Base-by-base conservation (phyloP, 2,888 invertebrate species). In the Conus canariensis region DNA sequence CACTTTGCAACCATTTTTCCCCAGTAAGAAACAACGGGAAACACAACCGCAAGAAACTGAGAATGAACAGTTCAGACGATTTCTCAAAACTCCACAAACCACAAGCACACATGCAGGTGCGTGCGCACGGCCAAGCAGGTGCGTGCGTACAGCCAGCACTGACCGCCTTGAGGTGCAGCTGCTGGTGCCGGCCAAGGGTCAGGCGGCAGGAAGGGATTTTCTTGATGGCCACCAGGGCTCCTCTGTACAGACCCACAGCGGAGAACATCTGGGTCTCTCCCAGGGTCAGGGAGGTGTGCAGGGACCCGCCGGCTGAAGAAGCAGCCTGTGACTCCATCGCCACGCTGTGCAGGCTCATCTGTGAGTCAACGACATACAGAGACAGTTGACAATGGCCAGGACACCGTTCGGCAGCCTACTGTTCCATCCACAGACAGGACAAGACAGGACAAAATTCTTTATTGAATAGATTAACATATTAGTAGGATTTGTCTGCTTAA, bases 171-270 rank as follows among this genome's bases (percentile, higher is more conserved):
- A 95, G 93, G 88, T 95, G 94, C 25, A 94, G 87, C 83, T 94
- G 88, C 25, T 95, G 93, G 5, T 77, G 25, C n/a, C 94, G 92
- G 19, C 91, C 90, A n/a, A 95, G 91, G 30, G 91, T 89, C 10
- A 94, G 64, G 30, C 90, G 89, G n/a, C 88, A 80, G 91, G 91
- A 90, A 82, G 89, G 89, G n/a, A 94, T 87, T 95, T 98, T 98
- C 96, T 99, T 99, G 93, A 99, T 98, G 92, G 99, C 97, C 74
- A 99, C 98, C 93, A 94, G 77, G 0, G 87, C 90, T 1, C 95
- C 95, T 60, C 93, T 93, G 91, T 94, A 94, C 59, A 91, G 82
- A 1, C 94, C 95, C 22, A 95, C 92, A 22, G 92, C 91, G 0
- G 95, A 93, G 90, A 95, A 95, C 10, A 95, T 59, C 91, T 95